Evolutionary conservation across 2,888 invertebrate species (phyloP), one percentile per base, ranked within the genome.

Genomic region (Helleia helle): DNA sequence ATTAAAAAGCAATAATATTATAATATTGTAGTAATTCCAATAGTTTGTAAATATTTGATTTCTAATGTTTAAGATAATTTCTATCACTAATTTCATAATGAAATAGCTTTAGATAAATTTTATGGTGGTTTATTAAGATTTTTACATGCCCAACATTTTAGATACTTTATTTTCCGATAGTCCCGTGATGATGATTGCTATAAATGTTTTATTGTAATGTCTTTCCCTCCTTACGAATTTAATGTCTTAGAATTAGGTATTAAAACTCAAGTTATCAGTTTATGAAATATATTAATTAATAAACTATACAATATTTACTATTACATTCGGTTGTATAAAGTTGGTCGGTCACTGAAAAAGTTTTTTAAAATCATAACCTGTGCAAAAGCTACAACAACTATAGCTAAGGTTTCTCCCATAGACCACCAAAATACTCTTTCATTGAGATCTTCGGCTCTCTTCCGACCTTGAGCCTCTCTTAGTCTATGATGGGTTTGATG

Each of bases 401-500:
- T 91, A 25, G 94, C 91, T 2, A 92, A 59, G 7, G 97, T 94
- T 74, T 99, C 97, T 52, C 93, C 88, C 29, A 95, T 80, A 0
- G 98, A 96, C 97, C 98, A 99, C 87, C 91, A 90, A 64, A 95
- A 87, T 5, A 99, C 98, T 56, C 95, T 88, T 67, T 97, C 96
- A 60, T 98, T 99, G 40, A 99, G 86, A 67, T 98, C 96, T 79
- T 99, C 99, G 0, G 98, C 99, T 44, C 97, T 88, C 64, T 96
- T 97, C 39, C 98, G 90, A 38, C 97, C 93, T 70, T 97, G 96
- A 1, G 98, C 92, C 81, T 99, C 99, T 39, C 96, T 87, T 46
- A 99, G 79, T 44, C 97, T 89, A 79, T 99, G 97, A 80, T 99
- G 98, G 3, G 99, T 99, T 86, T 99, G 99, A 62, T 94, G 94